phyloP scores from a whole-genome alignment of 2,888 invertebrate genomes.

The Oscheius sp. region DNA sequence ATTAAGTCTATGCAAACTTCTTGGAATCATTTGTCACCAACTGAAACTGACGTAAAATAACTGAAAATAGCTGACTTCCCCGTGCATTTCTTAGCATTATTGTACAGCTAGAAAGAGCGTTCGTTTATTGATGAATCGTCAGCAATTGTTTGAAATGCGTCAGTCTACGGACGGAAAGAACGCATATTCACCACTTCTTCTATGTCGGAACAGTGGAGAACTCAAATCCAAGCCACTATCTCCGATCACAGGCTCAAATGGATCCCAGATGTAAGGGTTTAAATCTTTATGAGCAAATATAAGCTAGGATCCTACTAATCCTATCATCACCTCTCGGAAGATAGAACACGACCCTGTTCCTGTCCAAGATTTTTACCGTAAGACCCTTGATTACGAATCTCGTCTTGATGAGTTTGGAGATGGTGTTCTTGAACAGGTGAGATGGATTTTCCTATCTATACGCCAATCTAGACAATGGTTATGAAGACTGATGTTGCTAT shows the following conservation, averaged over 20 bases:
- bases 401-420: conserved; percentile 8
- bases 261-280: background rate
- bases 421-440: background rate
- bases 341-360: background rate
- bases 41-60: no score
- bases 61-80: no score
- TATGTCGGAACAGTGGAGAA: background rate
- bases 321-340: background rate
- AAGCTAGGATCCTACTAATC: background rate
- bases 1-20: no score
- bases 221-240: background rate
- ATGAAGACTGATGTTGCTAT: conserved; percentile 1
- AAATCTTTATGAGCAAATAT: background rate
- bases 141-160: background rate
- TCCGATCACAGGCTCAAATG: background rate
- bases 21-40: no score
- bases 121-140: background rate
- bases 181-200: no score
- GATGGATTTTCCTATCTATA: background rate
- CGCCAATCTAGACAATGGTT: background rate
- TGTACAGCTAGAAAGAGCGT: no score
- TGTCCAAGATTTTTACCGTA: background rate
- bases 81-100: no score
- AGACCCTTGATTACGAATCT: background rate
- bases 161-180: background rate